Percentiles rank a stretch among this genome's conserved stretches.
Evolutionary conservation across 2,797 vertebrate genomes (phyloP).

Genomic region (Catharus ustulatus): DNA sequence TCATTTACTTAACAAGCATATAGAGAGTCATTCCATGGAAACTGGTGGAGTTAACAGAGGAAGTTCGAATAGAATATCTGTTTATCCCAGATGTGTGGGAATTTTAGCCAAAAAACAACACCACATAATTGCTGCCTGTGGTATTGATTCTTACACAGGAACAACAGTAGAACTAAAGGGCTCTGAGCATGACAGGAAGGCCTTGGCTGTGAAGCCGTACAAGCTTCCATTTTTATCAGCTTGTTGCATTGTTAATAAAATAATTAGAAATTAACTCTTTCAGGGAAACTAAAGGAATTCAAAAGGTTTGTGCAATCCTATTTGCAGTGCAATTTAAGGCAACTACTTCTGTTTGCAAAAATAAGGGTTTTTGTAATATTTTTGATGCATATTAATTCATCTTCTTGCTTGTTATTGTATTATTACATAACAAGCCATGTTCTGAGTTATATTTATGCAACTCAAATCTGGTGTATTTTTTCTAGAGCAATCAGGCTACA

Average conservation of each 20-base stretch:
- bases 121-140: constrained; percentile 71
- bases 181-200: not conserved
- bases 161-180: constrained; percentile 53
- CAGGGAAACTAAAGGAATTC: not conserved
- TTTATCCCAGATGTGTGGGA: constrained; percentile 80
- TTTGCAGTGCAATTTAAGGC: not conserved
- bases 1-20: constrained; percentile 81
- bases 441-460: not conserved
- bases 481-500: not conserved
- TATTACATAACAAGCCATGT: not conserved
- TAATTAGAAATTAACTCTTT: constrained; percentile 9
- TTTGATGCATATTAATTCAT: not conserved
- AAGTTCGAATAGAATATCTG: constrained; percentile 74
- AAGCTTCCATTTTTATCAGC: constrained; percentile 26
- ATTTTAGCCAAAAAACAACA: constrained; percentile 68
- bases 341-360: not conserved
- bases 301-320: not conserved
- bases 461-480: not conserved
- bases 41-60: constrained; percentile 75
- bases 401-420: not conserved
- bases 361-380: not conserved
- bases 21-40: constrained; percentile 73
- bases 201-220: not conserved
- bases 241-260: constrained; percentile 50
- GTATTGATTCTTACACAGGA: constrained; percentile 63